Conservation (phyloP, 2,888 invertebrate genomes). For the Cepaea hortensis region DNA sequence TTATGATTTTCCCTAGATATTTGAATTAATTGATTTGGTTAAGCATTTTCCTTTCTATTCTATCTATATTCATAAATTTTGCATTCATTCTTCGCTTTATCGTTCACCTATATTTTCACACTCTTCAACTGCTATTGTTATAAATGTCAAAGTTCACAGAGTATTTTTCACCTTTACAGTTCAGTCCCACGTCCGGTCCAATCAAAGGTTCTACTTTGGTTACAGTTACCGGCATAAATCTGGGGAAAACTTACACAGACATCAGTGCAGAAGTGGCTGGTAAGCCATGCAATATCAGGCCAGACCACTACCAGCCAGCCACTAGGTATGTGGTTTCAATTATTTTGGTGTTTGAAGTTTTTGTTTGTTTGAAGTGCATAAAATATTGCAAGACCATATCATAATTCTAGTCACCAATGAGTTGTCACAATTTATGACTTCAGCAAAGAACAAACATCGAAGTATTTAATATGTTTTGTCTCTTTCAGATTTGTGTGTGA, state of each 20-base stretch:
- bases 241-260: conserved; percentile 65
- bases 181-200: conserved; percentile 89
- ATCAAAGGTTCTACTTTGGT: conserved; percentile 97
- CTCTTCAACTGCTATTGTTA: background rate
- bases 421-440: too few species aligned
- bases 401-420: too few species aligned
- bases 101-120: background rate
- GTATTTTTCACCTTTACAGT: conserved; percentile 60
- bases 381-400: background rate
- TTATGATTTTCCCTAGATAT: too few species aligned
- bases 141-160: background rate
- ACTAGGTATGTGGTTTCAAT: conserved; percentile 56
- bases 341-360: background rate
- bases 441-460: too few species aligned
- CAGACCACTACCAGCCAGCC: conserved; percentile 64
- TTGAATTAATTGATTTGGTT: too few species aligned
- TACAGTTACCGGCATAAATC: conserved; percentile 82
- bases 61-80: too few species aligned
- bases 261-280: conserved; percentile 63
- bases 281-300: conserved; percentile 61
- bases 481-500: conserved; percentile 68
- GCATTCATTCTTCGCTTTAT: too few species aligned
- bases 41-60: too few species aligned
- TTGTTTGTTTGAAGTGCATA: background rate
- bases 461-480: background rate